Conservation (phyloP, 2,113 vertebrate species). For the Aramus guarauna region DNA sequence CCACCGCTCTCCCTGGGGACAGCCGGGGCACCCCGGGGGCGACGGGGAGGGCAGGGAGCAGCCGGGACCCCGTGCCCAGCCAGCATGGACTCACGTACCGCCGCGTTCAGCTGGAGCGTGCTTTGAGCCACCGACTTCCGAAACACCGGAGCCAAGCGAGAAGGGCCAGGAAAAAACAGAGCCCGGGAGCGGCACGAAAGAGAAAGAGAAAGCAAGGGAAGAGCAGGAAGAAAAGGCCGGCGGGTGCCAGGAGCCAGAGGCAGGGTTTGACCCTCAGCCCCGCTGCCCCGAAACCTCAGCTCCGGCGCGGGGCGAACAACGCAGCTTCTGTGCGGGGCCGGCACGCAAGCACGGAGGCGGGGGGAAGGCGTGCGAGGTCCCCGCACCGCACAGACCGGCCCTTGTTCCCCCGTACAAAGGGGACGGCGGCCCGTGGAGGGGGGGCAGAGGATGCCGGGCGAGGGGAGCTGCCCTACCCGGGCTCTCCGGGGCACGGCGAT, state of each 20-base stretch:
- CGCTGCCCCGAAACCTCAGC: not conserved
- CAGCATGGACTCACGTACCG: not conserved
- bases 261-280: not conserved
- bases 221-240: slow-evolving; percentile 8
- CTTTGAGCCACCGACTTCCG: not conserved
- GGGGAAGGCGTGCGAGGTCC: slow-evolving; percentile 28
- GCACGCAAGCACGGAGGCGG: not conserved
- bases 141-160: not conserved
- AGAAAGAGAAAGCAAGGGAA: not conserved
- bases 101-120: not conserved
- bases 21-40: not conserved
- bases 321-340: slow-evolving; percentile 43
- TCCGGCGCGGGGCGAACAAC: slow-evolving; percentile 6
- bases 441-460: not conserved
- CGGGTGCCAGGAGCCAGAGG: slow-evolving; percentile 13
- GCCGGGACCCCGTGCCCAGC: accelerated
- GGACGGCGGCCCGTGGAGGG: not conserved
- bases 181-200: not conserved
- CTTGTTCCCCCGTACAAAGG: slow-evolving; percentile 72
- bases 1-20: not conserved
- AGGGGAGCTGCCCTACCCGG: not conserved
- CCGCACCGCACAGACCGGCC: slow-evolving; percentile 22
- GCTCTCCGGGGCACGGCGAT: not conserved
- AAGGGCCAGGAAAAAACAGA: not conserved
- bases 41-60: not conserved